phyloP scores from a whole-genome alignment of 2,888 invertebrate species.

The Phyllotreta striolata region DNA sequence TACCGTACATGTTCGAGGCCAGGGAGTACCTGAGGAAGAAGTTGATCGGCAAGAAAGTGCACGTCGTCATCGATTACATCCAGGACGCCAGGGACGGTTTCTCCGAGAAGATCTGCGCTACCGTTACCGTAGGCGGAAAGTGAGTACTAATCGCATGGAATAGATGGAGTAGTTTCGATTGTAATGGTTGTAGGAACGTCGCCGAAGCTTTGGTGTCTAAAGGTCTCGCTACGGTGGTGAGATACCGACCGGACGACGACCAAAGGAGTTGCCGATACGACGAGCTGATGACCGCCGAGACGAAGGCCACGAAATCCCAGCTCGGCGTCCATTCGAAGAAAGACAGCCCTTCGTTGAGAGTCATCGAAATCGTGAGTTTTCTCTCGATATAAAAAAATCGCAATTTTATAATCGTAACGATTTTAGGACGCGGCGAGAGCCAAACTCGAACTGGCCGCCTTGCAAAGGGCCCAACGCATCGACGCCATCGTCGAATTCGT shows the following conservation, averaged over 20 bases:
- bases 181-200: slow-evolving; percentile 73
- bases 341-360: slow-evolving; percentile 82
- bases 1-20: slow-evolving; percentile 99
- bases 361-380: slow-evolving; percentile 79
- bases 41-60: slow-evolving; percentile 93
- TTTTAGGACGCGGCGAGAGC: slow-evolving; percentile 79
- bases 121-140: slow-evolving; percentile 84
- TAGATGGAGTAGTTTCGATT: neutral
- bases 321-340: slow-evolving; percentile 89
- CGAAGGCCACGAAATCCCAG: slow-evolving; percentile 86
- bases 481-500: slow-evolving; percentile 97
- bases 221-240: slow-evolving; percentile 91
- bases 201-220: slow-evolving; percentile 93
- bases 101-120: slow-evolving; percentile 96
- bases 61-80: slow-evolving; percentile 92
- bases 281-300: slow-evolving; percentile 89
- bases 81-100: slow-evolving; percentile 93
- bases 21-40: slow-evolving; percentile 96
- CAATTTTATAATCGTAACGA: slow-evolving; percentile 42
- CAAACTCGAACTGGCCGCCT: slow-evolving; percentile 91
- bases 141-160: slow-evolving; percentile 49
- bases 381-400: neutral
- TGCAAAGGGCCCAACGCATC: slow-evolving; percentile 88
- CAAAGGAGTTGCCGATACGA: slow-evolving; percentile 95
- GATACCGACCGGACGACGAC: slow-evolving; percentile 95